Conservation (phyloP, 2,888 invertebrate species). For the Leucoptera coffeella region DNA sequence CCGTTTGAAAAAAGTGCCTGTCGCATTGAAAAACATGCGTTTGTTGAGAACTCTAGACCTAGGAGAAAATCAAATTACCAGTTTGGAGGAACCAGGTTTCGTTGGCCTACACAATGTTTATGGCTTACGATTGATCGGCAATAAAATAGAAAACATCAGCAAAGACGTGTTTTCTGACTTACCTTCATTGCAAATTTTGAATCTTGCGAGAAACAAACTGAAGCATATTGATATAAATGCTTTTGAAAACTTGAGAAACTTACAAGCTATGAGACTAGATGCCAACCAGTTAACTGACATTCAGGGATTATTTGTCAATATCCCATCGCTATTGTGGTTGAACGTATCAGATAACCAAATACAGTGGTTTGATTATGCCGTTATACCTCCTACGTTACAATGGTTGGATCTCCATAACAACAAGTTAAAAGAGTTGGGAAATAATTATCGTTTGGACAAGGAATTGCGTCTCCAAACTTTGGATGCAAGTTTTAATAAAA, state of each 20-base stretch:
- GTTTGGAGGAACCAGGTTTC: slow-evolving; percentile 75
- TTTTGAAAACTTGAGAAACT: slow-evolving; percentile 70
- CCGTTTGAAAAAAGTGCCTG: slow-evolving; percentile 71
- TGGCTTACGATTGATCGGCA: slow-evolving; percentile 83
- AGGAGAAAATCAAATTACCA: slow-evolving; percentile 83
- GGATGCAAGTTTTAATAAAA: slow-evolving; percentile 86
- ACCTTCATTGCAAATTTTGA: slow-evolving; percentile 77
- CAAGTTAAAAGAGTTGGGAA: slow-evolving; percentile 70
- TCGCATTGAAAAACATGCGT: slow-evolving; percentile 79
- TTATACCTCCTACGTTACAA: slow-evolving; percentile 75
- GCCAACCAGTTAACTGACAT: slow-evolving; percentile 79
- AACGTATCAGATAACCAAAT: slow-evolving; percentile 89
- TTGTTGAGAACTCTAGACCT: slow-evolving; percentile 82
- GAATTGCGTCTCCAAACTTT: slow-evolving; percentile 74
- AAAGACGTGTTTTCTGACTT: slow-evolving; percentile 73
- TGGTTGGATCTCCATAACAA: slow-evolving; percentile 90
- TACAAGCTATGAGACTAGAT: slow-evolving; percentile 83
- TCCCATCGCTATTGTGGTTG: slow-evolving; percentile 78
- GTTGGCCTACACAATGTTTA: slow-evolving; percentile 80
- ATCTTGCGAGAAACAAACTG: slow-evolving; percentile 81
- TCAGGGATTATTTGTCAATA: slow-evolving; percentile 76
- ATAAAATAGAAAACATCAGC: slow-evolving; percentile 76
- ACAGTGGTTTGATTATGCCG: slow-evolving; percentile 82
- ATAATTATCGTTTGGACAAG: slow-evolving; percentile 63
- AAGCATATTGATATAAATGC: slow-evolving; percentile 71